Base-by-base conservation (phyloP, 2,113 vertebrate genomes). In the Oncorhynchus kisutch region DNA sequence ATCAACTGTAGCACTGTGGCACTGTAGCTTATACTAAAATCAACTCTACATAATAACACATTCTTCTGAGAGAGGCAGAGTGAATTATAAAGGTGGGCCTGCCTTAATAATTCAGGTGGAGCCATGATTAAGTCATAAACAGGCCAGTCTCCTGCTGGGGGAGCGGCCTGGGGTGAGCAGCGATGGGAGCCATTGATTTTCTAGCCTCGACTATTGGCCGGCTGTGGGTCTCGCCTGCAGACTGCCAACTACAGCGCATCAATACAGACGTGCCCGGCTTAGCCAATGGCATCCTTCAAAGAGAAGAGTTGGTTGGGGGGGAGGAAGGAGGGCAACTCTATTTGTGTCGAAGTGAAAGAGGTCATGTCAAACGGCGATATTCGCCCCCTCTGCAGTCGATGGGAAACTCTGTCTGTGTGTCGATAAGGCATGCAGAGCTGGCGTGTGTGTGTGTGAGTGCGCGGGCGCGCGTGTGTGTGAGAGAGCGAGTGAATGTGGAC, bases 141-240 rank as follows among this genome's bases (percentile, higher is more conserved):
- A 84, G 70, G 78, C 77, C 80, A 72, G 77, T 71, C 78, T 60
- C 54, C 69, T 79, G 82, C 73, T 68, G 18, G 67, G 57, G 22
- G 70, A 84, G 85, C 80, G 72, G 84, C 74, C 76, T 27, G 77
- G 69, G 73, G 79, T 74, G 39, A 78, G 57, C 76, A 73, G 59
- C 81, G 82, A 83, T 87, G 81, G 84, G 84, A 85, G 80, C 75
- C 89, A 93, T 92, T 80, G 91, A 93, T 92, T 92, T 45, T 91
- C 80, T 84, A 72, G 81, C 85, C 86, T 84, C 81, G 84, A 87
- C 82, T 81, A 87, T 84, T 54, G 51, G 67, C 77, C 82, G 80
- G 39, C 88, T 84, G 59, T 78, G 86, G 83, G 86, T 88, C 87
- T 78, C 57, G 81, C 85, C 87, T 84, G 81, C 79, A 83, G 88